phyloP scores from a whole-genome alignment of 1,140 invertebrate species.

The Phocides pigmalion region DNA sequence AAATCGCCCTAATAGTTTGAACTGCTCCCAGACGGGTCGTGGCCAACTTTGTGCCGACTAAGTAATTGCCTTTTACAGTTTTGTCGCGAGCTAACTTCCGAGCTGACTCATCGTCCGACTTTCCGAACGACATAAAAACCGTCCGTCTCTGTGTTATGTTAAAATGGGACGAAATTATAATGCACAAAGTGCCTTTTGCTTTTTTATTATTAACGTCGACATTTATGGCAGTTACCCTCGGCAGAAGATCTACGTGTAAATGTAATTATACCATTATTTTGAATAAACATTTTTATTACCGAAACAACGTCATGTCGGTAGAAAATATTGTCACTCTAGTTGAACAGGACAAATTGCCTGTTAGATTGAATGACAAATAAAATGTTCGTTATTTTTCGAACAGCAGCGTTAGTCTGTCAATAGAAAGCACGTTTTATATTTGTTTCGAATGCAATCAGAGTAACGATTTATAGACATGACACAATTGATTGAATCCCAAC shows the following conservation, averaged over 20 bases:
- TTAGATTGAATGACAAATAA: constrained; percentile 31
- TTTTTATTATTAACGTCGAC: neutral
- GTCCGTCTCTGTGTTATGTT: constrained; percentile 18
- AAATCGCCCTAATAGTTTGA: constrained; percentile 31
- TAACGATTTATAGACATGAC: constrained; percentile 6
- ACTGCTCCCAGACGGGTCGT: constrained; percentile 49
- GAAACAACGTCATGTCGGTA: neutral
- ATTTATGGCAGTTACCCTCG: neutral
- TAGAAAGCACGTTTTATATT: constrained; percentile 6
- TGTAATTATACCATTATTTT: neutral
- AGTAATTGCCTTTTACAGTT: constrained; percentile 71
- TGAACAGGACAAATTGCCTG: constrained; percentile 12
- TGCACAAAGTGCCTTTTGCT: neutral
- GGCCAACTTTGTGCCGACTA: constrained; percentile 54
- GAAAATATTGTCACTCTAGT: neutral
- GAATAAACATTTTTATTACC: neutral
- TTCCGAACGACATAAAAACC: constrained; percentile 36
- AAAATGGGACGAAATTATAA: constrained; percentile 26
- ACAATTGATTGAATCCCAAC: constrained; percentile 4
- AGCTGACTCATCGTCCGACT: constrained; percentile 58
- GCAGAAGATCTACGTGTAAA: neutral
- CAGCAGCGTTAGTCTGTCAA: constrained; percentile 12
- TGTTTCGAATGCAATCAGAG: constrained; percentile 18
- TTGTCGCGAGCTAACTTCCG: constrained; percentile 56
- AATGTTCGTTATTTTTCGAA: constrained; percentile 17